These are phyloP conservation scores for Andrena cerasifolii DNA, from an alignment of 1,140 invertebrate genomes.

Conservation along the genomic window DNA sequence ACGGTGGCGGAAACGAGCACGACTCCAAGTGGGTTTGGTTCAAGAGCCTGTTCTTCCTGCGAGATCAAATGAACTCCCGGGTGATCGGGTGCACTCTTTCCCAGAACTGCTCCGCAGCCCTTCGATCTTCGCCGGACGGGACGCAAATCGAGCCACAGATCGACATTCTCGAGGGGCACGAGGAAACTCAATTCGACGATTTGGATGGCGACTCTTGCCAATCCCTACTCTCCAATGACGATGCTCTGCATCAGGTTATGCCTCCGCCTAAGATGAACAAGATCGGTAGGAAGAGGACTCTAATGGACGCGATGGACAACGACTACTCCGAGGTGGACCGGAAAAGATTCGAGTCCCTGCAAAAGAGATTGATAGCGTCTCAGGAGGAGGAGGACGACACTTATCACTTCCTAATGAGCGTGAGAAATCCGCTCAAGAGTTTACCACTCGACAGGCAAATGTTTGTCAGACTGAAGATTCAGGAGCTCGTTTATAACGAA, in stretches of 20 bases:
- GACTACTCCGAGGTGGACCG: conserved; percentile 67
- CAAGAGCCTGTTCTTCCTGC: conserved; percentile 70
- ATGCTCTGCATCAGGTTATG: conserved; percentile 65
- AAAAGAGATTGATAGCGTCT: conserved; percentile 53
- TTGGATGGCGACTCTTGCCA: conserved; percentile 70
- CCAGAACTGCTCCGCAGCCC: conserved; percentile 60
- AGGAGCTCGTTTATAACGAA: conserved; percentile 74
- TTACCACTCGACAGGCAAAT: conserved; percentile 74
- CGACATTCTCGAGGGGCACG: conserved; percentile 71
- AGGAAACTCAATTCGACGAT: conserved; percentile 71
- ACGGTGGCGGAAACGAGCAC: conserved; percentile 65
- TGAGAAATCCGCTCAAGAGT: conserved; percentile 70
- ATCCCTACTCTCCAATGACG: conserved; percentile 67
- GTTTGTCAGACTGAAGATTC: conserved; percentile 75
- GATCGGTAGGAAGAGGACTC: conserved; percentile 61
- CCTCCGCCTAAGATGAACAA: conserved; percentile 61
- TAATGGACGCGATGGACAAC: conserved; percentile 62
- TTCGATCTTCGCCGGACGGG: conserved; percentile 65
- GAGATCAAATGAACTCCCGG: conserved; percentile 73
- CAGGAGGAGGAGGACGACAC: conserved; percentile 72
- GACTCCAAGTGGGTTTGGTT: conserved; percentile 76
- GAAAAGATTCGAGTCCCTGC: conserved; percentile 64
- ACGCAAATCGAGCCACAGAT: conserved; percentile 73
- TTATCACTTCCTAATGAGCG: conserved; percentile 76
- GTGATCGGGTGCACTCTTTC: conserved; percentile 68